Evolutionary conservation across 2,113 vertebrate species (phyloP).

Genomic region (Dendropsophus ebraccatus): DNA sequence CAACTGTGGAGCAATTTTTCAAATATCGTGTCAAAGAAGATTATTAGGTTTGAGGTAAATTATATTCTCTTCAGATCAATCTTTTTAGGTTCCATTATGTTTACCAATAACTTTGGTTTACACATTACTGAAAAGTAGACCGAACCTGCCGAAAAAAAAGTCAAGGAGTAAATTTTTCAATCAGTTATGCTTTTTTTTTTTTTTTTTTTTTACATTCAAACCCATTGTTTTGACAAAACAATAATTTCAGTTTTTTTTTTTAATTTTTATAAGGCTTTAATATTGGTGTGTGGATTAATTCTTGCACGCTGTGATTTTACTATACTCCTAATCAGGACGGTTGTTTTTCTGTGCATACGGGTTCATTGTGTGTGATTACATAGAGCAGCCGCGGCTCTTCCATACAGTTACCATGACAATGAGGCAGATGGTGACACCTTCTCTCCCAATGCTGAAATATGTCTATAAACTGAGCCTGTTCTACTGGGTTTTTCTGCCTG

Average conservation of each 20-base stretch:
- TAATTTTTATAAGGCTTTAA: not conserved
- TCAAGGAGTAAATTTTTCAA: too few species aligned
- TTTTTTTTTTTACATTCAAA: too few species aligned
- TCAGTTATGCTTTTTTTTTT: too few species aligned
- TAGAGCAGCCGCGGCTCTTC: not conserved
- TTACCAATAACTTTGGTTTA: not conserved
- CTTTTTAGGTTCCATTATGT: not conserved
- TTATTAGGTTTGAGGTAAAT: not conserved
- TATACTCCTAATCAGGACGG: not conserved
- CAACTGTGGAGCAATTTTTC: not conserved
- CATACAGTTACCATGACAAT: conserved; percentile 39
- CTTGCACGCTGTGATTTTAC: not conserved
- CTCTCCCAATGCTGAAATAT: conserved; percentile 18
- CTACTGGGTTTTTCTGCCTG: conserved; percentile 31
- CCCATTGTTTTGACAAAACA: not conserved
- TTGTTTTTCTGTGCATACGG: not conserved
- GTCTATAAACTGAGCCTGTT: not conserved
- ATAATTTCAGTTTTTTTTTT: too few species aligned
- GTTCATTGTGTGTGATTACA: conserved; percentile 1
- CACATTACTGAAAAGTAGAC: too few species aligned
- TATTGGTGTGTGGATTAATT: not conserved
- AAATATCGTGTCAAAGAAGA: not conserved
- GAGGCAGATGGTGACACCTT: conserved; percentile 39
- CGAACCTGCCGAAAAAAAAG: too few species aligned
- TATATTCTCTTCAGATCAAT: not conserved